Percentiles rank a stretch among this genome's conserved stretches.
Evolutionary conservation across 2,113 vertebrate species (phyloP).

Genomic region (Sylvilagus bachmani): DNA sequence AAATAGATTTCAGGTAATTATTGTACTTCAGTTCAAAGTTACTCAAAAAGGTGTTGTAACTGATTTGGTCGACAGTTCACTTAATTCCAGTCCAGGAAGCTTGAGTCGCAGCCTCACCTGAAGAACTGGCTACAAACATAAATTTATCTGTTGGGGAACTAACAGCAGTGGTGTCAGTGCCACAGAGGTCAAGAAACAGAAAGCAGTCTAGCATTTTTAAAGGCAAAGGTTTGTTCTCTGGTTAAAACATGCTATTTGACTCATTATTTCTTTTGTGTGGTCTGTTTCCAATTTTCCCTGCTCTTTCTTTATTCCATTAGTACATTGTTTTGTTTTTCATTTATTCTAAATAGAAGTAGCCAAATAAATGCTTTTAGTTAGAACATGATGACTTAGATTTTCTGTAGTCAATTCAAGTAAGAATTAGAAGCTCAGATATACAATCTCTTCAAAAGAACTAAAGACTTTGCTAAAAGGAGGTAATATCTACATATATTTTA

Average conservation of each 20-base stretch:
- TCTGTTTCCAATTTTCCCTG: not conserved
- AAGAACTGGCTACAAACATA: not conserved
- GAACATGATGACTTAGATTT: not conserved
- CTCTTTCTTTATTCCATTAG: not conserved
- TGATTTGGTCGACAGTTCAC: not conserved
- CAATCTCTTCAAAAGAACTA: not conserved
- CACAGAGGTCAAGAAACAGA: not conserved
- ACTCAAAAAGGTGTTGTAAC: not conserved
- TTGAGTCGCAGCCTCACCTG: not conserved
- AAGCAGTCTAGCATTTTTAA: not conserved
- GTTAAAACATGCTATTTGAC: not conserved
- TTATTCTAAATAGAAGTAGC: not conserved
- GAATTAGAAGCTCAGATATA: not conserved
- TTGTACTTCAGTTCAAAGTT: not conserved
- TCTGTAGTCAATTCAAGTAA: not conserved
- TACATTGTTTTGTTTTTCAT: too few relatives aligned
- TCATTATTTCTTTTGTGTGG: not conserved
- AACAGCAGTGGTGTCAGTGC: not conserved
- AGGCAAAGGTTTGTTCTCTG: not conserved
- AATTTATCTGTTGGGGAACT: not conserved
- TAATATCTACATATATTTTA: not conserved
- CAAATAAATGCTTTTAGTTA: not conserved
- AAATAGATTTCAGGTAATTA: not conserved
- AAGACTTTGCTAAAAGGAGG: not conserved
- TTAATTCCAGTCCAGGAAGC: not conserved